phyloP scores from a whole-genome alignment of 2,797 vertebrate genomes.

The Amblyopsis hoosieri region DNA sequence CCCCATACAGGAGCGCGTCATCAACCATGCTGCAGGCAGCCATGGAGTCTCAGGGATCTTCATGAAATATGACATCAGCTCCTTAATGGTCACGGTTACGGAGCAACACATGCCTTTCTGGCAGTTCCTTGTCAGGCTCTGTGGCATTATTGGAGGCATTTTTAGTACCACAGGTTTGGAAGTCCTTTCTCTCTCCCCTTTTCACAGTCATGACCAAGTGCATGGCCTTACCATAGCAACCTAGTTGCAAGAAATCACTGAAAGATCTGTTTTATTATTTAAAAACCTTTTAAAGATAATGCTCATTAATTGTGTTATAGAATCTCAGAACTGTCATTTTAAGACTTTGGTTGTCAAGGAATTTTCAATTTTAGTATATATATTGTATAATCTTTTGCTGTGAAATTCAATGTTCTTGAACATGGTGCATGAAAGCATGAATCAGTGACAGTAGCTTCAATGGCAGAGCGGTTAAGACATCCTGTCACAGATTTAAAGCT shows the following conservation, averaged over 20 bases:
- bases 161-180: slow-evolving; percentile 93
- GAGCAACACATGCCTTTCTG: slow-evolving; percentile 98
- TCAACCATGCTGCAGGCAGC: slow-evolving; percentile 95
- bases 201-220: background rate
- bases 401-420: no score
- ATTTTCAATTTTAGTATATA: no score
- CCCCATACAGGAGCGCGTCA: slow-evolving; percentile 85
- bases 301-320: no score
- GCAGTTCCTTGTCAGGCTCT: slow-evolving; percentile 95
- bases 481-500: no score
- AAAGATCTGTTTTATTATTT: no score
- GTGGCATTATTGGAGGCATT: slow-evolving; percentile 96
- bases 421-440: no score
- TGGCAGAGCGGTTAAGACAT: no score
- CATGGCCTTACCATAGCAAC: background rate
- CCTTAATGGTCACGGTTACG: slow-evolving; percentile 95
- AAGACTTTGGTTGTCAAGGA: no score
- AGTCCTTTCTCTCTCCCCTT: background rate
- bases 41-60: slow-evolving; percentile 98
- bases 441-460: no score
- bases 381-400: no score
- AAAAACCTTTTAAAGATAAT: no score
- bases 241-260: background rate
- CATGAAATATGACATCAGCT: slow-evolving; percentile 98
- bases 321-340: no score